A percentile compares a stretch with the other conserved stretches of the same genome.
phyloP scores from a whole-genome alignment of 2,113 vertebrate species.

The Rutilus rutilus region DNA sequence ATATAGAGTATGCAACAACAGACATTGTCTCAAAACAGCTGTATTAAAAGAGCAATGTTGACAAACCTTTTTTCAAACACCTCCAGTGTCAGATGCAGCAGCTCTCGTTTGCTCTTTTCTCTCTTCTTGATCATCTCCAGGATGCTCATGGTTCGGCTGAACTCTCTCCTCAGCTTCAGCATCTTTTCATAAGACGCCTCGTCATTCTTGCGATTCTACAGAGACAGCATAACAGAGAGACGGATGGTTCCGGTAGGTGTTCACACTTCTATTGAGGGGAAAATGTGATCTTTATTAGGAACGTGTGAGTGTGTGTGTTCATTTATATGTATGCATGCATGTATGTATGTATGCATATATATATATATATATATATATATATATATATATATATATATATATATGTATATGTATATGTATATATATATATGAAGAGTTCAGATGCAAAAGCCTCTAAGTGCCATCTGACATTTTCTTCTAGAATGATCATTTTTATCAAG shows the following conservation, averaged over 20 bases:
- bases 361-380: too few species aligned
- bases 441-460: too few species aligned
- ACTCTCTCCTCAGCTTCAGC: slow-evolving; percentile 90
- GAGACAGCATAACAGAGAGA: slow-evolving; percentile 4
- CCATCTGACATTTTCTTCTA: too few species aligned
- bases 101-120: slow-evolving; percentile 90
- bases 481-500: too few species aligned
- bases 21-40: background rate
- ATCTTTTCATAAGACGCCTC: slow-evolving; percentile 95
- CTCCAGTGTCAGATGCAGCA: slow-evolving; percentile 90
- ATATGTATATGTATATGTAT: too few species aligned
- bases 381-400: too few species aligned
- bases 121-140: slow-evolving; percentile 94
- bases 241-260: background rate
- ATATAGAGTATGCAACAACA: background rate
- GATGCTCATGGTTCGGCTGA: slow-evolving; percentile 92
- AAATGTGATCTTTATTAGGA: background rate
- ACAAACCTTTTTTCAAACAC: slow-evolving; percentile 90
- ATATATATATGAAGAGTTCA: too few species aligned
- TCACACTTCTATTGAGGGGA: background rate
- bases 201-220: slow-evolving; percentile 92
- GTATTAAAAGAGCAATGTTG: background rate
- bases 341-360: too few species aligned
- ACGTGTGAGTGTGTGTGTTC: too few species aligned
- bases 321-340: too few species aligned